Evolutionary conservation across 2,113 vertebrate species (phyloP).

Genomic region (Ptilorrhoa leucosticta): DNA sequence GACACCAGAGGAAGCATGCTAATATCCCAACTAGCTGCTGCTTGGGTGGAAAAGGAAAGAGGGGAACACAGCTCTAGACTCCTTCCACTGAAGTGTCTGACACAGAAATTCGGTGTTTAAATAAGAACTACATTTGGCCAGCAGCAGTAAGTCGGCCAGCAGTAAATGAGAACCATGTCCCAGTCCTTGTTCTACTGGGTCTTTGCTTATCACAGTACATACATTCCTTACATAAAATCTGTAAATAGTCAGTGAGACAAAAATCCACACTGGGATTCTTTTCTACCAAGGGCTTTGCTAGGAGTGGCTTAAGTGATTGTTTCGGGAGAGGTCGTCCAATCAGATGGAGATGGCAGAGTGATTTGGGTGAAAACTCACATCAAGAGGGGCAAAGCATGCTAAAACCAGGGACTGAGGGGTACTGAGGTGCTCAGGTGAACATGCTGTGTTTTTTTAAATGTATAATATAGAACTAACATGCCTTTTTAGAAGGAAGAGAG

Average conservation of each 20-base stretch:
- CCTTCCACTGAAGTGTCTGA: background rate
- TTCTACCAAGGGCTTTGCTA: background rate
- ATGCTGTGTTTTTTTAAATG: background rate
- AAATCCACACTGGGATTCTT: background rate
- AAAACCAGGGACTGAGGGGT: background rate
- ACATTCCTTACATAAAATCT: background rate
- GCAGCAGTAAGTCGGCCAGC: background rate
- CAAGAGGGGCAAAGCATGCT: background rate
- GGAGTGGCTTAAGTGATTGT: background rate
- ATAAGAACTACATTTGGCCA: background rate
- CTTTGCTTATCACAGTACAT: background rate
- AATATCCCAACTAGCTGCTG: background rate
- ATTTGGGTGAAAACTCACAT: background rate
- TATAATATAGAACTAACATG: background rate
- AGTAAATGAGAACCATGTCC: background rate
- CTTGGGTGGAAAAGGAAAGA: background rate
- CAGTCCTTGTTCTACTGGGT: background rate
- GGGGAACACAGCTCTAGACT: background rate
- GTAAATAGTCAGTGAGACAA: background rate
- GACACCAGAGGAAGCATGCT: background rate
- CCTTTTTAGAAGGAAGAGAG: background rate
- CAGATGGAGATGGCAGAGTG: background rate
- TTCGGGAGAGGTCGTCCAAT: background rate
- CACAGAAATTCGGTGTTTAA: background rate
- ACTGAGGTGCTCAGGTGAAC: background rate